These are phyloP conservation scores for Pterophyllum scalare DNA, from an alignment of 2,113 vertebrate genomes.

Conservation along the genomic window DNA sequence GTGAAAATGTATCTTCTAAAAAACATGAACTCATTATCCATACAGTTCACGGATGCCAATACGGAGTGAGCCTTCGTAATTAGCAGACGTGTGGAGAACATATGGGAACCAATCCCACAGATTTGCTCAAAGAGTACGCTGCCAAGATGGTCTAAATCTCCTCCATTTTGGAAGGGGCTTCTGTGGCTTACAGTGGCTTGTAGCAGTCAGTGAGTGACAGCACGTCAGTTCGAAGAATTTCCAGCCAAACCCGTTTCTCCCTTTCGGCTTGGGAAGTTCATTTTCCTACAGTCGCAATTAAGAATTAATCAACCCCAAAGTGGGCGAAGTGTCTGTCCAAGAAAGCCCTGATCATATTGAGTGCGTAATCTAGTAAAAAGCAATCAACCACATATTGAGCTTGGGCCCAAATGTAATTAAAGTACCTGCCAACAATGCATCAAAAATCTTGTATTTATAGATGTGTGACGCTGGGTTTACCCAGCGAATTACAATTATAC, in stretches of 20 bases:
- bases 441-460: slow-evolving; percentile 34
- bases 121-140: slow-evolving; percentile 66
- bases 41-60: slow-evolving; percentile 44
- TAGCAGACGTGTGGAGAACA: slow-evolving; percentile 62
- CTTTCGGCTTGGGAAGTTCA: slow-evolving; percentile 25
- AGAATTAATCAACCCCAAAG: slow-evolving; percentile 50
- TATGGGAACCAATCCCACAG: slow-evolving; percentile 74
- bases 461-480: slow-evolving; percentile 9
- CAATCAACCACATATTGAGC: slow-evolving; percentile 61
- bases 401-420: slow-evolving; percentile 46
- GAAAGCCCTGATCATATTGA: slow-evolving; percentile 38
- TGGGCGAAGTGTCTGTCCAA: slow-evolving; percentile 26
- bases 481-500: slow-evolving; percentile 12
- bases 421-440: slow-evolving; percentile 25
- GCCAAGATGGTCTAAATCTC: slow-evolving; percentile 74
- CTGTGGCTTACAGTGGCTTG: slow-evolving; percentile 64
- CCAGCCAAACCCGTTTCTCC: slow-evolving; percentile 15
- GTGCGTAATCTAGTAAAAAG: slow-evolving; percentile 44
- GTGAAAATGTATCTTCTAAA: background rate
- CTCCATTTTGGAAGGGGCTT: slow-evolving; percentile 70
- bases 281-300: slow-evolving; percentile 47
- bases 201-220: slow-evolving; percentile 59
- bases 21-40: slow-evolving; percentile 50
- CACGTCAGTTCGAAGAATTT: slow-evolving; percentile 30
- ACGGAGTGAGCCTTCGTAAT: slow-evolving; percentile 59